Evolutionary conservation across 2,888 invertebrate genomes (phyloP).

Genomic region (Xestia ashworthii): DNA sequence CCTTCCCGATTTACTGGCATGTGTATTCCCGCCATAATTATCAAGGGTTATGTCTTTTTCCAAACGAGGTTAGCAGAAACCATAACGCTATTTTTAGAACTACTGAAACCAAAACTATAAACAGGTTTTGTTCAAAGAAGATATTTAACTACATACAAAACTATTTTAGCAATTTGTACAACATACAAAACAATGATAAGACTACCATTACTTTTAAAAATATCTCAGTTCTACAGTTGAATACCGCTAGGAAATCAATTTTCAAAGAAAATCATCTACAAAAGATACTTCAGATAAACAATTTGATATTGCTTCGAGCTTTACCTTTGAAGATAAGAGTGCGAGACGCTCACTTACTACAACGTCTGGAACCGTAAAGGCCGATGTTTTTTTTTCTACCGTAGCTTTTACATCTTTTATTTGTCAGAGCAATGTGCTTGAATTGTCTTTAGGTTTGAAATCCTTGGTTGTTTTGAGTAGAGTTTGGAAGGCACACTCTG

Average conservation of each 20-base stretch:
- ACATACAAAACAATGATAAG: background rate
- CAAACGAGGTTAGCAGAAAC: no score
- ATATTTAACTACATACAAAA: background rate
- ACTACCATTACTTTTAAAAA: background rate
- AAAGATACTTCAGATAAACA: slow-evolving; percentile 26
- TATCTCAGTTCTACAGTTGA: slow-evolving; percentile 13
- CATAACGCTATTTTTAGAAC: background rate
- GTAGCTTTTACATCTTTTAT: background rate
- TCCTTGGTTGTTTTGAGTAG: background rate
- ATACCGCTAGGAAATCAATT: slow-evolving; percentile 21
- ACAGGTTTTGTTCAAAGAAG: background rate
- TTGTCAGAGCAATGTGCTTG: no score
- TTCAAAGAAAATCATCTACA: slow-evolving; percentile 26
- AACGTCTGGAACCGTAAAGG: slow-evolving; percentile 3
- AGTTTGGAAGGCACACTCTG: background rate
- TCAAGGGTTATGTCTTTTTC: no score
- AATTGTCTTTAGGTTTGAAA: background rate
- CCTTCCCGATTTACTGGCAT: no score
- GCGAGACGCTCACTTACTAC: slow-evolving; percentile 13
- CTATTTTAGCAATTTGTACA: background rate
- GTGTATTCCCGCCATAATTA: no score
- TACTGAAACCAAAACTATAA: background rate
- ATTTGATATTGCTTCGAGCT: slow-evolving; percentile 28
- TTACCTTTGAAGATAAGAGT: slow-evolving; percentile 30
- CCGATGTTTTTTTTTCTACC: background rate